Conservation (phyloP, 2,113 vertebrate species). For the Apodemus sylvaticus region DNA sequence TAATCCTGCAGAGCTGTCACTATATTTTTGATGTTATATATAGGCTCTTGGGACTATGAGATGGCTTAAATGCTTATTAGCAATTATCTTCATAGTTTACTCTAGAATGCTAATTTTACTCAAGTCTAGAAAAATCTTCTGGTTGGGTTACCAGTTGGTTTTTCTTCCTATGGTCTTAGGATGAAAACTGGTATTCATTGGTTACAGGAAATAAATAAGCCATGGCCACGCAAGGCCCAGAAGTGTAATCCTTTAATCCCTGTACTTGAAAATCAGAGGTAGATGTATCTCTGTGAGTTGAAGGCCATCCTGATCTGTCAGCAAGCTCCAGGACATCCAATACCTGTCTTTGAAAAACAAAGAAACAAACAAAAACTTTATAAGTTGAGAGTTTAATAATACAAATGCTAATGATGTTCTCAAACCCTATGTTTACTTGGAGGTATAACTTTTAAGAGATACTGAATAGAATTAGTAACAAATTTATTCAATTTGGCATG, state of each 20-base stretch:
- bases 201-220: slow-evolving; percentile 16
- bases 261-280: background rate
- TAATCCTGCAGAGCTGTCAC: background rate
- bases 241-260: background rate
- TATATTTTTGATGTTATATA: background rate
- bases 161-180: slow-evolving; percentile 4
- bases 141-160: background rate
- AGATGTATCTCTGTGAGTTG: background rate
- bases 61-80: background rate
- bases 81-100: background rate
- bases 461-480: background rate
- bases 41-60: background rate
- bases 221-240: background rate
- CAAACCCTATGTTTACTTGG: slow-evolving; percentile 16
- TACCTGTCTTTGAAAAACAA: background rate
- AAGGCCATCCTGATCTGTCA: background rate
- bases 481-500: background rate
- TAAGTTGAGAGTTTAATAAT: slow-evolving; percentile 6
- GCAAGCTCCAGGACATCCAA: background rate
- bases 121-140: background rate
- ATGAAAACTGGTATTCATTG: background rate
- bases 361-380: background rate
- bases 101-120: background rate
- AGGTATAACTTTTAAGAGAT: background rate
- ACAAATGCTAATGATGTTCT: background rate